Evolutionary conservation across 2,797 vertebrate genomes (phyloP), one percentile per base, ranked within the genome.

Genomic region (Sebastes iracundus): DNA sequence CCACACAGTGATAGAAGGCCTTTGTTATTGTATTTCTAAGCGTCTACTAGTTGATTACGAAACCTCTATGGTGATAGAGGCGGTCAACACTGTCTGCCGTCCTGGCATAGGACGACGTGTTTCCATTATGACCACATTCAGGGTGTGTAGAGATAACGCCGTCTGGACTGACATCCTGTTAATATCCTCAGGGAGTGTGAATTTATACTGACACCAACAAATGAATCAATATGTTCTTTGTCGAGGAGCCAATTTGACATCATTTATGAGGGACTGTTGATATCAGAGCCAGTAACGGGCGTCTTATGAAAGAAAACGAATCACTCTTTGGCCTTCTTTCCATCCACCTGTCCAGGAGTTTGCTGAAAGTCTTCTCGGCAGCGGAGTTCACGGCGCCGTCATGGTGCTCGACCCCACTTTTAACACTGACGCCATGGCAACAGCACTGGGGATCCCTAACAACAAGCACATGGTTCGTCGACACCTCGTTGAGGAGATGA

Each of bases 351-450:
- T 71, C 16, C 80, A 97, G 97, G 97, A 98, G 88, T 98, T 96
- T 10, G 96, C 96, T 0, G 97, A 97, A 78, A 95, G 87, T 86
- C 95, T 98, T 64, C 93, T 93, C 23, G 97, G 94, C 87, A 96
- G 96, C 0, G 97, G 97, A 0, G 93, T 98, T 30, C 97, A 98
- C 0, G 97, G 97, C 0, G 97, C 97, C 0, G 96, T 97, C 85
- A 94, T 98, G 93, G 95, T 97, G 56, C 94, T 98, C 20, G 97
- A 97, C 67, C 96, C 97, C 12, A 95, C 96, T 2, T 98, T 98
- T 87, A 97, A 96, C n/a, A 95, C 94, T 0, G 97, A 98, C 42
- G 77, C 95, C 92, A 97, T 98, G 96, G 97, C 97, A 80, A 95
- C 95, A 0, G 95, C 94, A 13, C 92, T 98, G 74, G 96, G 96